Evolutionary conservation across 2,888 invertebrate genomes (phyloP).

Genomic region (Morpho achilles): DNA sequence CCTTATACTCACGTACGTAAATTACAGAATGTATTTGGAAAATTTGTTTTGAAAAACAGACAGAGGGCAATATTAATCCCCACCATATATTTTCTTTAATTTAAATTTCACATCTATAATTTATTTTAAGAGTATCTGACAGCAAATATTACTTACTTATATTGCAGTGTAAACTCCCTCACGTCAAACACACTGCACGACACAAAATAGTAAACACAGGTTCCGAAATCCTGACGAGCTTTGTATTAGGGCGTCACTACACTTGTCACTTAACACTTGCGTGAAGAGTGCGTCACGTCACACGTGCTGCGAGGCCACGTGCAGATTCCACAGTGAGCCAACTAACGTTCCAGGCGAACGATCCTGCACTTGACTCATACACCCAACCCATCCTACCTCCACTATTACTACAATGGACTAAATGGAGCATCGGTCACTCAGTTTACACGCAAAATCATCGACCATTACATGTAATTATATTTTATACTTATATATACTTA

Average conservation of each 20-base stretch:
- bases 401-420: conserved; percentile 49
- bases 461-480: neutral
- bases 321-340: conserved; percentile 61
- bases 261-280: conserved; percentile 19
- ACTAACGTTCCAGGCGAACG: conserved; percentile 64
- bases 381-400: conserved; percentile 59
- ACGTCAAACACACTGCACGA: conserved; percentile 17
- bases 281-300: conserved; percentile 28
- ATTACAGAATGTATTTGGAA: no score
- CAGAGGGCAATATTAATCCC: no score
- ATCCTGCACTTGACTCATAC: conserved; percentile 71
- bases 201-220: conserved; percentile 23
- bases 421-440: conserved; percentile 48
- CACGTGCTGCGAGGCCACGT: conserved; percentile 65
- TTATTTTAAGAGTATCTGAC: neutral
- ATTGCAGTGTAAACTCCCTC: neutral
- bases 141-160: conserved; percentile 1
- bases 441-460: conserved; percentile 30
- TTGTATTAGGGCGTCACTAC: conserved; percentile 19
- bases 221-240: conserved; percentile 13
- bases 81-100: neutral
- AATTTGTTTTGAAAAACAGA: no score
- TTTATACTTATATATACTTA: neutral
- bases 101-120: neutral
- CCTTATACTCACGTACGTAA: no score